These are phyloP conservation scores for Arrhopalites spinosus DNA, from an alignment of 2,888 invertebrate species.

Conservation along the genomic window DNA sequence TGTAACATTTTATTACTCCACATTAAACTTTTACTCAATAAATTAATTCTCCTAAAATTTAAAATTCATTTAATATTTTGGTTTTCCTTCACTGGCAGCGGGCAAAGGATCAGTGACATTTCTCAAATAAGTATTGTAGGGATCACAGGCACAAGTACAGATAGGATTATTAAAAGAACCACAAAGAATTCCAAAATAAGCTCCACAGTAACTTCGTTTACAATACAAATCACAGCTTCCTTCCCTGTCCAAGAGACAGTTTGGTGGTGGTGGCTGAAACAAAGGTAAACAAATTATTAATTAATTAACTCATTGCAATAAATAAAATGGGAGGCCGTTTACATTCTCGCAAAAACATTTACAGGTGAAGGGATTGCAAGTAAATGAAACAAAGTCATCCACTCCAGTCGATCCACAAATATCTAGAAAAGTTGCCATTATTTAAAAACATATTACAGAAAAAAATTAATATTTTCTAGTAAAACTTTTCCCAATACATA, in stretches of 20 bases:
- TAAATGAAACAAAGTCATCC: conserved; percentile 30
- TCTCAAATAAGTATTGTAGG: conserved; percentile 25
- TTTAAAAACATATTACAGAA: too few species aligned
- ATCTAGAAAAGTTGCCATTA: neutral
- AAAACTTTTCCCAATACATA: too few species aligned
- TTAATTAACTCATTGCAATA: neutral
- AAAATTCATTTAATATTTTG: too few species aligned
- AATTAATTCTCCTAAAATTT: too few species aligned
- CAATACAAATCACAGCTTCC: conserved; percentile 36
- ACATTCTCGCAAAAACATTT: conserved; percentile 37
- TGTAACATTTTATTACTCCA: too few species aligned
- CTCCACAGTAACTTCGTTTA: conserved; percentile 29
- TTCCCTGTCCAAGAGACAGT: conserved; percentile 26
- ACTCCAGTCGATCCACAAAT: conserved; percentile 35
- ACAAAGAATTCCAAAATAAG: conserved; percentile 35
- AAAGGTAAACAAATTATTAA: neutral
- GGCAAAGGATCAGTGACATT: conserved; percentile 1
- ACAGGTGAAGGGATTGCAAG: conserved; percentile 37
- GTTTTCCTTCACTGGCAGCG: neutral
- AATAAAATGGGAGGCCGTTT: neutral
- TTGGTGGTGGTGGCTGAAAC: conserved; percentile 36
- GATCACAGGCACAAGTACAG: conserved; percentile 38
- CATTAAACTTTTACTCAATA: too few species aligned
- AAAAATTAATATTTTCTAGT: too few species aligned
- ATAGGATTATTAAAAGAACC: conserved; percentile 33